Base-by-base conservation (phyloP, 2,888 invertebrate species). In the Mellilla xanthometata region DNA sequence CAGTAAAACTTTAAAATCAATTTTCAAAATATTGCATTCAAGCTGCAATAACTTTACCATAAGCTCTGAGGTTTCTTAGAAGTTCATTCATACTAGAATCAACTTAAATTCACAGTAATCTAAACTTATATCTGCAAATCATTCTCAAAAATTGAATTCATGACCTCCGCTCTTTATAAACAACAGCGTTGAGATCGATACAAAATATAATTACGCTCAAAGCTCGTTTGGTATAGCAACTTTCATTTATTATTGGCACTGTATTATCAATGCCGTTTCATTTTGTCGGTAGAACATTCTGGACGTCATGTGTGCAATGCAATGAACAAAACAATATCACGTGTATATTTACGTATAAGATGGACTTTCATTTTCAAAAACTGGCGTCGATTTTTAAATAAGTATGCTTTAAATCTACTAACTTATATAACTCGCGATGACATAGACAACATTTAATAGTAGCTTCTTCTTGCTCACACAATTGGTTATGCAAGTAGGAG, bases 91-190 rank as follows among this genome's bases (percentile, higher is more conserved):
- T 13, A n/a, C n/a, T n/a, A 46, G 31, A 22, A 35, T 3, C 15
- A 23, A 23, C 15, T 52, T 32, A 22, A 10, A 33, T 12, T 1
- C 10, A 11, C 8, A 40, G 26, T 11, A 26, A 44, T 38, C 38
- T 52, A 53, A 57, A 52, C 40, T 24, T 50, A 60, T 65, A 66
- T 39, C 31, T 66, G 64, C 70, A 63, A 66, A 56, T 75, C 72
- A 74, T 60, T 71, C 55, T 58, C 49, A 56, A 67, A 72, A 66
- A 73, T 69, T 72, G 57, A 67, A 62, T 62, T 53, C 31, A 48
- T 65, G 67, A 72, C 75, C 74, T 76, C 73, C 67, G 61, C 60
- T 59, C 61, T 65, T 56, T 59, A 56, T 59, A 60, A 58, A 56
- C n/a, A 28, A 12, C 26, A n/a, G n/a, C 27, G 22, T 13, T 12